Conservation (phyloP, 2,113 vertebrate species). For the Caloenas nicobarica region DNA sequence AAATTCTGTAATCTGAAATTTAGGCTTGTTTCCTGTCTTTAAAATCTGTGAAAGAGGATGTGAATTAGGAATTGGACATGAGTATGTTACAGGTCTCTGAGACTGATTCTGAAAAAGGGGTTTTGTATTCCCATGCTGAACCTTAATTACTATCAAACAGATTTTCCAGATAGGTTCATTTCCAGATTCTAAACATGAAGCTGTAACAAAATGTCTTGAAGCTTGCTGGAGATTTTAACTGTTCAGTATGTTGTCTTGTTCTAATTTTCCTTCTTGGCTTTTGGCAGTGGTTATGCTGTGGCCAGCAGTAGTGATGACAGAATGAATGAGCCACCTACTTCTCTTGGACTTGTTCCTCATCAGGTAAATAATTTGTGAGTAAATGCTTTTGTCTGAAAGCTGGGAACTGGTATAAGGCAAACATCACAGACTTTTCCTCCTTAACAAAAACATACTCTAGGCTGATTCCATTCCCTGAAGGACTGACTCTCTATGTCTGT, state of each 20-base stretch:
- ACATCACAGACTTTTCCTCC: not conserved
- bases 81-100: not conserved
- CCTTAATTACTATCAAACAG: not conserved
- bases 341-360: conserved; percentile 94
- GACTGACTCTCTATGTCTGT: not conserved
- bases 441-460: not conserved
- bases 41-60: not conserved
- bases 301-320: conserved; percentile 98
- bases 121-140: not conserved
- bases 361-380: conserved; percentile 82
- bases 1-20: not conserved
- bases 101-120: not conserved
- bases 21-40: not conserved
- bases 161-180: not conserved
- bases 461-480: not conserved
- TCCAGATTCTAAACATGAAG: not conserved
- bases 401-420: not conserved
- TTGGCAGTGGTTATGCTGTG: conserved; percentile 90
- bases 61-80: not conserved
- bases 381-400: not conserved
- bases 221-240: not conserved
- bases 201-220: not conserved
- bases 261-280: conserved; percentile 12
- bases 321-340: conserved; percentile 98
- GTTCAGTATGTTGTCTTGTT: conserved; percentile 22